Percentiles rank a stretch among this genome's conserved stretches.
Conservation (phyloP, 2,797 vertebrate species). For the Enteromius paludinosus region DNA sequence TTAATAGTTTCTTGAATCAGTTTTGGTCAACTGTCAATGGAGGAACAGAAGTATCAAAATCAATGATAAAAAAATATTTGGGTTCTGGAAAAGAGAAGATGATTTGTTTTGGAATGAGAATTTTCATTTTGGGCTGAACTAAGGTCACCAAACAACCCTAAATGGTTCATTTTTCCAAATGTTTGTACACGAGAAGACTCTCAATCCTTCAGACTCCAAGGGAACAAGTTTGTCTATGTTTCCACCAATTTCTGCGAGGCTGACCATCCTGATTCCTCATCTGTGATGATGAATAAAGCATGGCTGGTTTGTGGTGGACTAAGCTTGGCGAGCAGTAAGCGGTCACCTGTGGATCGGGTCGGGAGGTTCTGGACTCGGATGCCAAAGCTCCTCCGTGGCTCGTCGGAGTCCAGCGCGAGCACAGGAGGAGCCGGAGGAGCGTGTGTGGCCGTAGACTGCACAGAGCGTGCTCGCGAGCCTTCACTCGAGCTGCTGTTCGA, state of each 20-base stretch:
- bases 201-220: neutral
- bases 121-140: neutral
- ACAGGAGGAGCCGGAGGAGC: constrained; percentile 87
- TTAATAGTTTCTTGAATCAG: neutral
- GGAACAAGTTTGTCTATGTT: too few relatives aligned
- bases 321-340: neutral
- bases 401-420: constrained; percentile 90
- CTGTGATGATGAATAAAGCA: too few relatives aligned
- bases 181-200: neutral
- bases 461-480: constrained; percentile 92
- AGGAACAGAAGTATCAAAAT: neutral
- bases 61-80: neutral
- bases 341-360: constrained; percentile 93
- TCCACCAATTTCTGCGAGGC: neutral
- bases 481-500: constrained; percentile 98
- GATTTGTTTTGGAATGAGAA: neutral
- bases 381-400: constrained; percentile 97
- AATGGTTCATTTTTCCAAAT: neutral
- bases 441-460: constrained; percentile 92
- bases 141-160: neutral
- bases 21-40: neutral
- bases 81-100: too few relatives aligned
- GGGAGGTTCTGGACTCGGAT: constrained; percentile 99
- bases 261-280: neutral
- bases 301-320: neutral